A percentile compares a stretch with the other conserved stretches of the same genome.
Conservation (phyloP, 2,797 vertebrate genomes). For the Tokudaia muenninki region DNA sequence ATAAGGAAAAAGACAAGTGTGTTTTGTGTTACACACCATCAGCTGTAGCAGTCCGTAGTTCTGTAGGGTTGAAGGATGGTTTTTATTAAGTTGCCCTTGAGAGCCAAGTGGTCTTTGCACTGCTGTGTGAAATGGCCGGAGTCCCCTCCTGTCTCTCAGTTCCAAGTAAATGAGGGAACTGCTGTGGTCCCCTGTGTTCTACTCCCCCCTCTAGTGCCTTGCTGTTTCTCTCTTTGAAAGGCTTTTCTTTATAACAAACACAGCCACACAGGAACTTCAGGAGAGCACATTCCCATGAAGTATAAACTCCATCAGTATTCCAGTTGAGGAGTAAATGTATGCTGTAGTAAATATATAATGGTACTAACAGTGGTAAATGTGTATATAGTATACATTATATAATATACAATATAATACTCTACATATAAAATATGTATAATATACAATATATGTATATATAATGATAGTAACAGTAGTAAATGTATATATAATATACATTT, state of each 20-base stretch:
- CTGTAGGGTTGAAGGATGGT: slow-evolving; percentile 36
- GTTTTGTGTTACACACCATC: slow-evolving; percentile 75
- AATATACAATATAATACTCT: not conserved
- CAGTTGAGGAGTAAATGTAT: not conserved
- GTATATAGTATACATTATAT: not conserved
- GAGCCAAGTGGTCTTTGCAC: not conserved
- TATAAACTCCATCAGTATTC: slow-evolving; percentile 10
- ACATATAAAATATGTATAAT: not conserved
- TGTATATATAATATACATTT: not conserved
- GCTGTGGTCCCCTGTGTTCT: not conserved
- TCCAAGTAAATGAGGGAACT: not conserved
- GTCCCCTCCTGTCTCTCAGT: not conserved
- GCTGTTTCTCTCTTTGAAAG: not conserved
- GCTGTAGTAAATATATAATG: slow-evolving; percentile 4
- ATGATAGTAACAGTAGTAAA: not conserved
- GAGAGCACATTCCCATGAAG: not conserved
- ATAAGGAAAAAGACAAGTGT: slow-evolving; percentile 65
- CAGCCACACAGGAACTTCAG: not conserved
- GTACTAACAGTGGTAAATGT: not conserved
- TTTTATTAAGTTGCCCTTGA: not conserved
- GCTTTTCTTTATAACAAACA: slow-evolving; percentile 15
- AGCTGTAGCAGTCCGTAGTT: not conserved
- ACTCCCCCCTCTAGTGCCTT: not conserved
- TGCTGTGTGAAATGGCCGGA: not conserved
- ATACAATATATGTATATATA: not conserved